Conservation (phyloP, 1,140 invertebrate genomes). For the Zaprionus lachaisei region DNA sequence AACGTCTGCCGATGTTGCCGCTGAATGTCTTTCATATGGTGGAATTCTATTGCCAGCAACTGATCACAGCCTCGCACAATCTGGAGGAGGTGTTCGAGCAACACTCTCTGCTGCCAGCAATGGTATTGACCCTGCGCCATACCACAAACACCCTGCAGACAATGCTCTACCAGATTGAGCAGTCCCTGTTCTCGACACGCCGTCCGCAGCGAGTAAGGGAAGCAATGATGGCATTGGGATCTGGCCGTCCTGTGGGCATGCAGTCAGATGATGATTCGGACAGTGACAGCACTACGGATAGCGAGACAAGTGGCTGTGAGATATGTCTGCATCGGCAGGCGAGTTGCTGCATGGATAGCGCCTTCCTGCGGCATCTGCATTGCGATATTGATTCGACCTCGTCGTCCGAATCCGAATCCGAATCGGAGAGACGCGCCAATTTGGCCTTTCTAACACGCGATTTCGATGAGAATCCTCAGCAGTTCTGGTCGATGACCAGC, state of each 20-base stretch:
- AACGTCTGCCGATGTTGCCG: not conserved
- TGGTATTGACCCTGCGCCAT: not conserved
- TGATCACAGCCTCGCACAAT: constrained; percentile 3
- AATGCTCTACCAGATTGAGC: not conserved
- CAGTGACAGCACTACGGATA: not conserved
- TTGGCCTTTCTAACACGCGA: not conserved
- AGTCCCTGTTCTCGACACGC: not conserved
- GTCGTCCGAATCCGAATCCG: not conserved
- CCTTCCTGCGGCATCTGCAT: not conserved
- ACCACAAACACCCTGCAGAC: not conserved
- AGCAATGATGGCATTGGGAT: too few relatives aligned
- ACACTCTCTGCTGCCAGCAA: not conserved
- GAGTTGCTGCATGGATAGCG: not conserved
- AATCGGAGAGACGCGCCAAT: not conserved
- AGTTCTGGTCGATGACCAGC: constrained; percentile 15
- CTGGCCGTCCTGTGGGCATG: too few relatives aligned
- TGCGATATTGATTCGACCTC: not conserved
- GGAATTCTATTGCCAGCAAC: constrained; percentile 6
- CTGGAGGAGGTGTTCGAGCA: not conserved
- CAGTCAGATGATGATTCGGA: too few relatives aligned
- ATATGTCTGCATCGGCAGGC: too few relatives aligned
- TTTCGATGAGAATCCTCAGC: constrained; percentile 3
- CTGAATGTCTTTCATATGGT: not conserved
- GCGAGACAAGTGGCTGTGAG: not conserved
- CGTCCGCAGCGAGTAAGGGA: not conserved